Base-by-base conservation (phyloP, 35 echinoderm and acorn worm genomes). In the Ophiothrix spiculata region DNA sequence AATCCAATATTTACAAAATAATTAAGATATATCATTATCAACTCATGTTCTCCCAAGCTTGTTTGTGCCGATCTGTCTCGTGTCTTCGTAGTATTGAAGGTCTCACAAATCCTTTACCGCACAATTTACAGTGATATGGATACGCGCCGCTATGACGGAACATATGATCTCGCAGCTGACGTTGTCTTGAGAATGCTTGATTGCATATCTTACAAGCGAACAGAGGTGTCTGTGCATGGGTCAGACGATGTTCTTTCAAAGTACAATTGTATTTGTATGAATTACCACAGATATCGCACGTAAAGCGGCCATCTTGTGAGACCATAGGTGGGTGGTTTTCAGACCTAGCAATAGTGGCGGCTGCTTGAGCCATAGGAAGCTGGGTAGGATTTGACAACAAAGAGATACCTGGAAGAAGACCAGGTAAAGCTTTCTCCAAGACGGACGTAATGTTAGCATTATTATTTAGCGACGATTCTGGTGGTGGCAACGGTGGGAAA, bases 231-330 rank as follows among this genome's bases (percentile, higher is more conserved):
- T 36, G 64, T 11, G 90, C 84, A 69, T 92, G 90, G 37, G 90
- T 92, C 32, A 87, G 81, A 25, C 85, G 79, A 75, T 92, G 90
- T 78, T 92, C 90, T 35, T 92, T 92, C 56, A 92, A 78, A 33
- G 83, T 75, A 34, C 73, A 87, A 34, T 80, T 76, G 40, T 92
- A 92, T 85, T 92, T 92, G 79, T 92, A 92, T 17, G 84, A 87
- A 32, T 92, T 92, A 1, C 90, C 90, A 35, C 90, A 92, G 34
- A 92, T 56, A 74, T 87, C 75, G 35, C 90, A 92, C 21, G 79
- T 23, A 28, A 69, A 69, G 17, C 60, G 79, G 6, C 60, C 60
- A 69, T 69, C 60, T 69, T 69, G 60, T 4, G 60, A 69, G 8
- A 69, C 60, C 60, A 69, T 69, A 2, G 60, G 60, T 2, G 60